Conservation (phyloP, 2,888 invertebrate species). For the Sipha maydis region DNA sequence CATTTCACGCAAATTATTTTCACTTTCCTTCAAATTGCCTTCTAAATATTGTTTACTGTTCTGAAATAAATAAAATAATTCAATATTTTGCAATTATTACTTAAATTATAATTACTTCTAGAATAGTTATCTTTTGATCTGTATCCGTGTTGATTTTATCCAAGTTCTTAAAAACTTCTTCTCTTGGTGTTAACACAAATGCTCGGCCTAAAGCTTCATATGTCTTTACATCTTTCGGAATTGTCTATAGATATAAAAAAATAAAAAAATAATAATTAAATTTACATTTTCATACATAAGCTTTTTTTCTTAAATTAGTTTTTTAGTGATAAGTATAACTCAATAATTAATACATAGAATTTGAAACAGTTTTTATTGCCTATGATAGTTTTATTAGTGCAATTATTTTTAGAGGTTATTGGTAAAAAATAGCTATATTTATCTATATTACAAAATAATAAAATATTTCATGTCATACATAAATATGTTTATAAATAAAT, state of each 20-base stretch:
- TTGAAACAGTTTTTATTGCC: too few relatives aligned
- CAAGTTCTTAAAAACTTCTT: constrained; percentile 65
- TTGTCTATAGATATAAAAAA: constrained; percentile 67
- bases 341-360: too few relatives aligned
- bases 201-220: constrained; percentile 87
- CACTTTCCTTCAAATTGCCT: constrained; percentile 83
- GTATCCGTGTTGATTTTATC: constrained; percentile 52
- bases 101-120: constrained; percentile 35
- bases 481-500: too few relatives aligned
- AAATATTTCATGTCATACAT: too few relatives aligned
- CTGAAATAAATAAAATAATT: constrained; percentile 67
- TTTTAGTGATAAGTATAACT: too few relatives aligned
- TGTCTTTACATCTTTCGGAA: constrained; percentile 76
- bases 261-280: constrained; percentile 52
- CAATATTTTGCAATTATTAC: background rate
- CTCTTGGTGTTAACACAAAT: constrained; percentile 81
- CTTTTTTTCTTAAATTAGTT: too few relatives aligned
- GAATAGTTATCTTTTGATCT: constrained; percentile 41
- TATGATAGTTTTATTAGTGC: too few relatives aligned
- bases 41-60: constrained; percentile 83
- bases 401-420: too few relatives aligned
- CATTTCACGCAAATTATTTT: constrained; percentile 86
- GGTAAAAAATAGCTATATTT: too few relatives aligned
- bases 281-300: background rate
- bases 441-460: too few relatives aligned